Conservation (phyloP, 1,140 invertebrate genomes). For the Bilobella aurantiaca region DNA sequence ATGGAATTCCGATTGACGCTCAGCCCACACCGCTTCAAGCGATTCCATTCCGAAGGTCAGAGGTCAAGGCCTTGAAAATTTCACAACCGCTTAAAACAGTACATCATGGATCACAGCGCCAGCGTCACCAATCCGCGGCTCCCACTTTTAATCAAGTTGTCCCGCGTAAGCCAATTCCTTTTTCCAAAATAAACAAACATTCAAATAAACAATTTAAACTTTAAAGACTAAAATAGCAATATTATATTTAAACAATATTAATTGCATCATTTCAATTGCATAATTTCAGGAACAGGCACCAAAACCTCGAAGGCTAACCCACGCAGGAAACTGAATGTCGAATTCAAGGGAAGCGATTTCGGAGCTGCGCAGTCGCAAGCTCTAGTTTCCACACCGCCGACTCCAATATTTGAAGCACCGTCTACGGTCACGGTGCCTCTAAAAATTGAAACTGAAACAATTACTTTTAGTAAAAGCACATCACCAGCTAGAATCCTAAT, state of each 20-base stretch:
- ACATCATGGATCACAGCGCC: background rate
- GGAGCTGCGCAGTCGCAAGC: no score
- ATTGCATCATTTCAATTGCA: background rate
- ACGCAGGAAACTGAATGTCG: background rate
- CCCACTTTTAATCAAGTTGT: background rate
- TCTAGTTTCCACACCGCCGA: no score
- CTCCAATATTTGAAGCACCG: no score
- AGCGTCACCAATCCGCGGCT: background rate
- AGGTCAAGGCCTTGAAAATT: background rate
- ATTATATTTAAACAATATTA: background rate
- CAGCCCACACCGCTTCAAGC: background rate
- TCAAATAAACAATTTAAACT: background rate
- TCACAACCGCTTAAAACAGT: background rate
- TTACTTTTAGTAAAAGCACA: no score
- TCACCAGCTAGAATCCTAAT: no score
- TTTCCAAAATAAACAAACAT: background rate
- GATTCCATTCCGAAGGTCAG: background rate
- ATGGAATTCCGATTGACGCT: conserved; percentile 11
- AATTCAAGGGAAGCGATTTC: background rate
- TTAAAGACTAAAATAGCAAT: no score
- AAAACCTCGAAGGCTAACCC: background rate
- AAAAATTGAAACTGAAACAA: no score
- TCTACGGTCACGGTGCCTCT: no score
- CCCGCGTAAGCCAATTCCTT: background rate
- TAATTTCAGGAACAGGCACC: background rate